phyloP scores from a whole-genome alignment of 1,140 invertebrate genomes.

The roundworm (Caenorhabditis elegans) region WBcel235 BX284603.4:10767001-10767500 shows the following conservation, averaged over 20 bases:
- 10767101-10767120: neutral
- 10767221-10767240: neutral
- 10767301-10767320: neutral
- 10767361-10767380: neutral
- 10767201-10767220: neutral
- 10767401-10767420: neutral
- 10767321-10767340: neutral
- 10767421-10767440: neutral
- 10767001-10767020: too few relatives aligned
- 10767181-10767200: neutral
- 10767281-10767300: neutral
- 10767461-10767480: neutral
- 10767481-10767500: constrained; percentile 1
- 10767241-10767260: neutral
- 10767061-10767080: too few relatives aligned
- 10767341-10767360: neutral
- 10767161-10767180: neutral
- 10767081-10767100: neutral
- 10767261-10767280: neutral
- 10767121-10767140: neutral
- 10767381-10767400: neutral
- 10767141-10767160: neutral
- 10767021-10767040: too few relatives aligned
- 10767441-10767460: neutral
- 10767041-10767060: too few relatives aligned